Evolutionary conservation across 2,797 vertebrate genomes (phyloP).

Genomic region (Pyrrhura leucotis): DNA sequence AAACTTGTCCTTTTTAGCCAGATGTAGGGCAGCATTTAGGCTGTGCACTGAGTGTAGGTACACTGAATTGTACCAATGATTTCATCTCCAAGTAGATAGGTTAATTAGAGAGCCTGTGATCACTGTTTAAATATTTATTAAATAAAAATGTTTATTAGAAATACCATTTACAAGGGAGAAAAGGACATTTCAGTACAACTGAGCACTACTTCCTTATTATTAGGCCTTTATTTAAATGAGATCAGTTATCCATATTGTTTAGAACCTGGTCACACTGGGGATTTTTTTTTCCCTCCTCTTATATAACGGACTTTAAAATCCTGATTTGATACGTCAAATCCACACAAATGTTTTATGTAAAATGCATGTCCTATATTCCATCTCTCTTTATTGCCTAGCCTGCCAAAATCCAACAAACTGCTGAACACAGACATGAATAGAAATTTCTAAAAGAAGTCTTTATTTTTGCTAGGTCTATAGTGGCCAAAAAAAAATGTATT

Average conservation of each 20-base stretch:
- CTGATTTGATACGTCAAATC: neutral
- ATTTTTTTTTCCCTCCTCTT: neutral
- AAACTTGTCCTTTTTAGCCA: constrained; percentile 38
- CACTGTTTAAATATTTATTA: neutral
- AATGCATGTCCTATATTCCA: neutral
- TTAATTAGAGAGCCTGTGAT: neutral
- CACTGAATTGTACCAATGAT: neutral
- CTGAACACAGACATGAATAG: neutral
- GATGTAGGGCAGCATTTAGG: neutral
- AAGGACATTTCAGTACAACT: neutral
- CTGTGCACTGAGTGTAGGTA: neutral
- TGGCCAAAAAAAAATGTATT: neutral
- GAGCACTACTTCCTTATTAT: neutral
- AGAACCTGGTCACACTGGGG: neutral
- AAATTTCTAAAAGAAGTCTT: neutral
- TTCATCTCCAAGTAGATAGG: neutral
- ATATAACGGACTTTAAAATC: constrained; percentile 7
- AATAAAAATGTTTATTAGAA: neutral
- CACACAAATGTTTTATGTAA: neutral
- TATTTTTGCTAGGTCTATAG: neutral
- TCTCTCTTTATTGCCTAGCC: neutral
- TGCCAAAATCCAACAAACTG: neutral
- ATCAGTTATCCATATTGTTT: neutral
- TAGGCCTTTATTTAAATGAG: constrained; percentile 20
- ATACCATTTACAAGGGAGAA: neutral